Base-by-base conservation (phyloP, 2,888 invertebrate species). In the Meteorus cinctellus region DNA sequence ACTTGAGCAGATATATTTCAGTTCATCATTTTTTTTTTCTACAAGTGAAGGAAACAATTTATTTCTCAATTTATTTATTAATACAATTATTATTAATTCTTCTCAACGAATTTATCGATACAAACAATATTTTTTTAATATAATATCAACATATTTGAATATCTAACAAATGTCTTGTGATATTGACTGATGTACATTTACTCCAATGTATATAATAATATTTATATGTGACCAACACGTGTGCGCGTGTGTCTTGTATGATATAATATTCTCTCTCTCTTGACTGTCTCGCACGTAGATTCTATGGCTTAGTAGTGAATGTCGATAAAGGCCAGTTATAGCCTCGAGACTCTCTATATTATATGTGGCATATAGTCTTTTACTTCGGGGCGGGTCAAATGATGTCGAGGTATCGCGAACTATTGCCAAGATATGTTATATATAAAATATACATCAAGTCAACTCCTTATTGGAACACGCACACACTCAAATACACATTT, bases 251-350 rank as follows among this genome's bases (percentile, higher is more conserved):
- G 48, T 45, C 24, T 29, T n/a, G 10, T 16, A 41, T 48, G 29
- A 68, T 68, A 68, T 31, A 48, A 68, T 51, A 68, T 68, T 68
- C 68, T 31, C 34, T 45, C 45, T 45, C 45, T 12, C 45, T 41
- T 48, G 10, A n/a, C 48, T 41, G 16, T 29, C n/a, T 27, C 16
- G 29, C 68, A 45, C 48, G 5, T 24, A 29, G n/a, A 34, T 14
- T 19, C 55, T 55, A 65, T 70, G 75, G 70, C 69, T 71, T 59
- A 63, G 74, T 73, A 73, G 63, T 73, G 75, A 78, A 79, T 78
- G 77, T 79, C 79, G 78, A 78, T 63, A 78, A 79, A 78, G 74
- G 72, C 67, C 78, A 70, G 74, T 78, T 79, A 79, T 79, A 79
- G 71, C 79, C 73, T 70, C 70, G 69, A 62, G 74, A 31, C 59